phyloP scores from a whole-genome alignment of 2,888 invertebrate species.

The Slavum lentiscoides region DNA sequence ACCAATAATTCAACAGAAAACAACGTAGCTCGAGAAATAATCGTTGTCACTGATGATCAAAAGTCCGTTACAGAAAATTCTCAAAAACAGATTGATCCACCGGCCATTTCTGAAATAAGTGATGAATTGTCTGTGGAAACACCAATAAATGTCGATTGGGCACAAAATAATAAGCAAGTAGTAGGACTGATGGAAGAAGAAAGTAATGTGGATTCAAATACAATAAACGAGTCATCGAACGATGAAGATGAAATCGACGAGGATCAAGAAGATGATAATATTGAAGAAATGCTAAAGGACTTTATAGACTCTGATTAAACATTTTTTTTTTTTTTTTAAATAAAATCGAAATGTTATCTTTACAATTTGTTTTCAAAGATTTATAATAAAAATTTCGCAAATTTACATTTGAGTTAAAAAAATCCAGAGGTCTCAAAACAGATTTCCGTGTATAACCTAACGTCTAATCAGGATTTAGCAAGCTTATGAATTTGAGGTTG shows the following conservation, averaged over 20 bases:
- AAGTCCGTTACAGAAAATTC: not conserved
- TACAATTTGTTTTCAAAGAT: not conserved
- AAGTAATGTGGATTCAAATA: not conserved
- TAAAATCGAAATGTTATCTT: not conserved
- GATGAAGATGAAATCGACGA: too few species aligned
- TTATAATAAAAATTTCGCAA: not conserved
- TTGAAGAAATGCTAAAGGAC: conserved; percentile 35
- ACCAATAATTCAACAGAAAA: not conserved
- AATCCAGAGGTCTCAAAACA: too few species aligned
- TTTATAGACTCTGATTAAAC: conserved; percentile 41
- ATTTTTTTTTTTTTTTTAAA: not conserved
- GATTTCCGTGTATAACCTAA: too few species aligned
- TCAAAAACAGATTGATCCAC: not conserved
- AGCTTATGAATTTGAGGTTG: too few species aligned
- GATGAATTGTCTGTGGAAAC: not conserved
- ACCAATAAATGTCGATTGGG: not conserved
- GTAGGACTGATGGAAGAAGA: conserved; percentile 10
- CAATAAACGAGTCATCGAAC: not conserved
- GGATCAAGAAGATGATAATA: too few species aligned
- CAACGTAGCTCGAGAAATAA: not conserved
- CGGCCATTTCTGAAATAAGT: not conserved
- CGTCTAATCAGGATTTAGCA: too few species aligned
- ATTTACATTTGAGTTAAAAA: not conserved
- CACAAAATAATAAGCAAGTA: not conserved
- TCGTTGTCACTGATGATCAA: not conserved